phyloP scores from a whole-genome alignment of 2,888 invertebrate species.

The Drosophila antonietae region DNA sequence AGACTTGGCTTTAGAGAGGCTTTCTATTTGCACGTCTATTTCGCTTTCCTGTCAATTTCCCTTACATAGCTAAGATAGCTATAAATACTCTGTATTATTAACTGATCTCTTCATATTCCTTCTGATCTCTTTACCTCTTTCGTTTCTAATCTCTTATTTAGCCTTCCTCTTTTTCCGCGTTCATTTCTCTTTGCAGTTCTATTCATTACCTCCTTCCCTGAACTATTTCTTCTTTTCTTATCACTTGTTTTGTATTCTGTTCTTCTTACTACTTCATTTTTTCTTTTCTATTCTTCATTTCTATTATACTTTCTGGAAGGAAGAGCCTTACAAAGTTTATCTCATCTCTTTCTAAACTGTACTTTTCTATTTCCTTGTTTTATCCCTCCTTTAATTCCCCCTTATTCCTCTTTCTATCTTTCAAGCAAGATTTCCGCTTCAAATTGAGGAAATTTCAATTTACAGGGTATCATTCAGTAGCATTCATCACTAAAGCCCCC shows the following conservation, averaged over 20 bases:
- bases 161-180: no score
- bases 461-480: slow-evolving; percentile 14
- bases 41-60: not conserved
- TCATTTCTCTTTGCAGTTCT: no score
- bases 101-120: no score
- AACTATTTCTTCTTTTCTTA: not conserved
- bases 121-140: not conserved
- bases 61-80: not conserved
- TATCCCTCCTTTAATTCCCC: no score
- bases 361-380: not conserved
- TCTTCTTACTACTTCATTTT: not conserved
- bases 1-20: not conserved
- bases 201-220: no score
- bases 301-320: no score
- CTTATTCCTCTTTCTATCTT: not conserved
- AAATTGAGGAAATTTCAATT: not conserved
- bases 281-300: no score
- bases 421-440: not conserved
- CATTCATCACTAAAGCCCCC: no score
- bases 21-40: not conserved
- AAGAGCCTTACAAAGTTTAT: no score
- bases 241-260: not conserved
- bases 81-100: no score
- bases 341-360: no score
- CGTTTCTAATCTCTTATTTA: not conserved